Conservation (phyloP, 2,888 invertebrate species). For the Cryptosula pallasiana region DNA sequence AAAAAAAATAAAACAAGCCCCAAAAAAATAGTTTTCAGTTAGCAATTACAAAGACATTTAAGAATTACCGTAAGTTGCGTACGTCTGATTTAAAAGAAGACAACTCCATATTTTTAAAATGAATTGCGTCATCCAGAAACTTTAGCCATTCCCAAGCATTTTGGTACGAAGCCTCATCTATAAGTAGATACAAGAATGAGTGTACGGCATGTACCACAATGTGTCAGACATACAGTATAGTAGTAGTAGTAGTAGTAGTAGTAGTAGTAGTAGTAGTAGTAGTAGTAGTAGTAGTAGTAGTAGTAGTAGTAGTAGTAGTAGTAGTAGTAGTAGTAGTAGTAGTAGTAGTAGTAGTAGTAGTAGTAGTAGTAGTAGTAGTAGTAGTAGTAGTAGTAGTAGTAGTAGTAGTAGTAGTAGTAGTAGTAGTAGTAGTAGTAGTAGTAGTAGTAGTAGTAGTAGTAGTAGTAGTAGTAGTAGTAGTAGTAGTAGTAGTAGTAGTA, state of each 20-base stretch:
- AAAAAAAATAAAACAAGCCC: too few species aligned
- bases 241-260: too few species aligned
- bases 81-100: neutral
- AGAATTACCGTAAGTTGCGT: too few species aligned
- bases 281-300: neutral
- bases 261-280: too few species aligned
- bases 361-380: slow-evolving; percentile 26
- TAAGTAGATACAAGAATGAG: too few species aligned
- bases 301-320: neutral
- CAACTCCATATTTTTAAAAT: neutral
- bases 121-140: slow-evolving; percentile 66
- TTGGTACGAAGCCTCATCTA: neutral
- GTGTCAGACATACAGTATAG: too few species aligned
- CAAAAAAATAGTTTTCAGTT: too few species aligned
- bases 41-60: too few species aligned
- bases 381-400: slow-evolving; percentile 25
- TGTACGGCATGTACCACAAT: too few species aligned
- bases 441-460: slow-evolving; percentile 25
- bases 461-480: slow-evolving; percentile 1
- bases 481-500: neutral
- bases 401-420: slow-evolving; percentile 26
- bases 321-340: slow-evolving; percentile 16
- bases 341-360: slow-evolving; percentile 23
- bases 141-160: slow-evolving; percentile 78
- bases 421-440: slow-evolving; percentile 27